phyloP scores from a whole-genome alignment of 1,140 invertebrate genomes.

The Melitaea cinxia region DNA sequence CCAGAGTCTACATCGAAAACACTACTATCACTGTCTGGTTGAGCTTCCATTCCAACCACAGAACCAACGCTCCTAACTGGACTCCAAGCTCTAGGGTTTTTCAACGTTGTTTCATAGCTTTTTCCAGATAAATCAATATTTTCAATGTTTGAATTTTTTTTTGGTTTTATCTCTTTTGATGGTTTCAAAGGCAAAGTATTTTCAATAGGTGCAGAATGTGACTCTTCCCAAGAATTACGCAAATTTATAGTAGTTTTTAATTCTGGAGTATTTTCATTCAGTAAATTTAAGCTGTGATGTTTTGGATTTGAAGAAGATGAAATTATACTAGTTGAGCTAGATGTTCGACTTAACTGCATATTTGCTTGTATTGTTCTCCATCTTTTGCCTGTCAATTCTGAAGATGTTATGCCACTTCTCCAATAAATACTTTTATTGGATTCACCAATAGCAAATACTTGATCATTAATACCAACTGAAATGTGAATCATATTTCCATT shows the following conservation, averaged over 20 bases:
- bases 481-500: constrained; percentile 91
- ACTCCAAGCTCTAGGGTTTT: constrained; percentile 91
- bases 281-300: constrained; percentile 73
- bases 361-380: constrained; percentile 91
- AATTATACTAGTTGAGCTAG: constrained; percentile 85
- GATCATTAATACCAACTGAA: constrained; percentile 93
- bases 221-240: constrained; percentile 79
- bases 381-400: constrained; percentile 92
- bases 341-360: constrained; percentile 89
- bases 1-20: constrained; percentile 90
- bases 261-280: constrained; percentile 69
- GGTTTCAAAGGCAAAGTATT: constrained; percentile 77
- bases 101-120: constrained; percentile 85
- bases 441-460: constrained; percentile 84
- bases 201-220: constrained; percentile 79
- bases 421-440: constrained; percentile 90
- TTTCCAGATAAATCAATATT: constrained; percentile 83
- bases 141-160: constrained; percentile 67
- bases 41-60: constrained; percentile 89
- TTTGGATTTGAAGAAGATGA: constrained; percentile 74
- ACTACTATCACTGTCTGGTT: constrained; percentile 90
- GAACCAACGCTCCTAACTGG: constrained; percentile 91
- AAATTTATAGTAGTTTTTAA: constrained; percentile 69
- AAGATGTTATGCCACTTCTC: constrained; percentile 88
- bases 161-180: constrained; percentile 62